Evolutionary conservation across 2,888 invertebrate genomes (phyloP).

Genomic region (Xanthia icteritia): DNA sequence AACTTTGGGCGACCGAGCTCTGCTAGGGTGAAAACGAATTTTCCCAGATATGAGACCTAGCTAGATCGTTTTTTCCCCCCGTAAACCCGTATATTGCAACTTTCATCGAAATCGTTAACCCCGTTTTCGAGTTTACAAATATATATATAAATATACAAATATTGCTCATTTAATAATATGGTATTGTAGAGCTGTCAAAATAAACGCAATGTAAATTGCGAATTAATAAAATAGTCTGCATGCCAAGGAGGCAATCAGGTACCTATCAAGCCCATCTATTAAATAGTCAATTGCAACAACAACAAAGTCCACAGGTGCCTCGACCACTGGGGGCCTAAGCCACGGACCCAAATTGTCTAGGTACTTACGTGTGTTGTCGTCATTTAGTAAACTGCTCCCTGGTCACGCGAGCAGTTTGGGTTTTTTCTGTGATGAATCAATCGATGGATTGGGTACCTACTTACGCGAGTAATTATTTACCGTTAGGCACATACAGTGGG

Average conservation of each 20-base stretch:
- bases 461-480: not conserved
- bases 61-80: too few species aligned
- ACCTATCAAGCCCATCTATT: too few species aligned
- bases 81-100: too few species aligned
- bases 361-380: not conserved
- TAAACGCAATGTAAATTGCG: not conserved
- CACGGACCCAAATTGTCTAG: not conserved
- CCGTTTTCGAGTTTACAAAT: too few species aligned
- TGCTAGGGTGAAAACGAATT: too few species aligned
- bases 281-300: not conserved
- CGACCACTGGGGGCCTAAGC: too few species aligned
- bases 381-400: not conserved
- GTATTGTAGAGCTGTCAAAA: not conserved
- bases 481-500: too few species aligned
- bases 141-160: too few species aligned
- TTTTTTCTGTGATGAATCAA: constrained; percentile 61
- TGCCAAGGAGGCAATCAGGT: not conserved
- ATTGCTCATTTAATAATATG: too few species aligned
- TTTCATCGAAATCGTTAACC: too few species aligned
- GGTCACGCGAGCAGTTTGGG: constrained; percentile 45
- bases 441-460: not conserved
- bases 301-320: not conserved
- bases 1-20: too few species aligned
- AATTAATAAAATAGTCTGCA: not conserved
- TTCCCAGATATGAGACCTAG: too few species aligned